Evolutionary conservation across 2,797 vertebrate genomes (phyloP).

Genomic region (Anabas testudineus): DNA sequence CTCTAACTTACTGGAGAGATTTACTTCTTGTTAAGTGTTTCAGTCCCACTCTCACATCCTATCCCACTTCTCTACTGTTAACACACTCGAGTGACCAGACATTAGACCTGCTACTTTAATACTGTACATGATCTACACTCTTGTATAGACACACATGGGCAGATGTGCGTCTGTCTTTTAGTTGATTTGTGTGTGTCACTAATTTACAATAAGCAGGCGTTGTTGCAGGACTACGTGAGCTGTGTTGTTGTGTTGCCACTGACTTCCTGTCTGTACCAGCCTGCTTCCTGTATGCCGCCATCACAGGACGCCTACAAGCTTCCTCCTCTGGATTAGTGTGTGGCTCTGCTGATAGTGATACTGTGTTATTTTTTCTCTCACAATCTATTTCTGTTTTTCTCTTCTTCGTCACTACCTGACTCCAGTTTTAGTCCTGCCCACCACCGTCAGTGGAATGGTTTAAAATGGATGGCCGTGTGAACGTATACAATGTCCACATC

Average conservation of each 20-base stretch:
- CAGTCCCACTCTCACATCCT: slow-evolving; percentile 33
- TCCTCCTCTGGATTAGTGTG: slow-evolving; percentile 69
- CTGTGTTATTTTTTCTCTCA: slow-evolving; percentile 27
- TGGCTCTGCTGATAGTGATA: slow-evolving; percentile 63
- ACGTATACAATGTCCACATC: slow-evolving; percentile 51
- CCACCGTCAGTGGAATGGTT: slow-evolving; percentile 41
- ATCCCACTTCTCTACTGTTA: slow-evolving; percentile 26
- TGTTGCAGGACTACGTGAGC: slow-evolving; percentile 39
- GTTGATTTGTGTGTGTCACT: slow-evolving; percentile 61
- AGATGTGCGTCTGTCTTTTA: slow-evolving; percentile 8
- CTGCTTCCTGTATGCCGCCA: slow-evolving; percentile 75
- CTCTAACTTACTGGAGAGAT: slow-evolving; percentile 9
- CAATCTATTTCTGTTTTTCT: slow-evolving; percentile 52
- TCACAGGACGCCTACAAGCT: slow-evolving; percentile 72
- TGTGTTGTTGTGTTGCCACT: slow-evolving; percentile 42
- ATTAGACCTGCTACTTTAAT: background rate
- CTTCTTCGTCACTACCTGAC: slow-evolving; percentile 12
- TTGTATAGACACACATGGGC: background rate
- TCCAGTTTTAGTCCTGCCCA: slow-evolving; percentile 26
- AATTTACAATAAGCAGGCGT: slow-evolving; percentile 38
- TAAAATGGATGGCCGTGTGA: slow-evolving; percentile 61
- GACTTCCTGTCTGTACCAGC: slow-evolving; percentile 74
- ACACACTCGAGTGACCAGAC: background rate
- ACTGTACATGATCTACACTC: slow-evolving; percentile 20
- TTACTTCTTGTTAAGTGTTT: background rate